These are phyloP conservation scores for Penaeus monodon DNA, from an alignment of 2,888 invertebrate species.

Conservation along the genomic window DNA sequence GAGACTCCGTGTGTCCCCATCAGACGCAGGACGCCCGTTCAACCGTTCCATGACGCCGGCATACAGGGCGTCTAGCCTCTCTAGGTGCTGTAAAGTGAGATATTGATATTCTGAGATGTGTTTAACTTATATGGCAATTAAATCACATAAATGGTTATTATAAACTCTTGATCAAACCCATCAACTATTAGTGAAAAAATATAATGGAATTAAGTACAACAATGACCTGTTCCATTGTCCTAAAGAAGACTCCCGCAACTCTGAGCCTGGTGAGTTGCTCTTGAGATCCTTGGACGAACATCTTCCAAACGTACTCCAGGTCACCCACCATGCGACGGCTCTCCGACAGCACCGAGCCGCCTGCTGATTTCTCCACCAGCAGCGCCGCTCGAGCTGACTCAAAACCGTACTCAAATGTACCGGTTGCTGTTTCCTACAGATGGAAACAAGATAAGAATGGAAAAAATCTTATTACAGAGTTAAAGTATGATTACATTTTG, in stretches of 20 bases:
- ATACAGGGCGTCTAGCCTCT: constrained; percentile 76
- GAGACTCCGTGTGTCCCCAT: constrained; percentile 71
- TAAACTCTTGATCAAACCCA: too few relatives aligned
- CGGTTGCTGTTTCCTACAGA: constrained; percentile 72
- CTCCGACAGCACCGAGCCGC: constrained; percentile 43
- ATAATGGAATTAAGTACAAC: neutral
- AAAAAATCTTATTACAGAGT: neutral
- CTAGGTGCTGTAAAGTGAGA: constrained; percentile 73
- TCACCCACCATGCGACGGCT: constrained; percentile 75
- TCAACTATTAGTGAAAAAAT: neutral
- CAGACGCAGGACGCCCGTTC: constrained; percentile 7
- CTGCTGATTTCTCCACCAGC: constrained; percentile 78
- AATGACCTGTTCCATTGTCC: constrained; percentile 74
- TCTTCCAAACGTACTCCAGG: constrained; percentile 79
- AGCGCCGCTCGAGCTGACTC: constrained; percentile 82
- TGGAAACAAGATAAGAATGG: neutral
- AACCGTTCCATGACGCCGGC: constrained; percentile 38
- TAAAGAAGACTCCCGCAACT: constrained; percentile 82
- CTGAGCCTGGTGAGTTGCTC: constrained; percentile 82
- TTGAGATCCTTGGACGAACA: constrained; percentile 78
- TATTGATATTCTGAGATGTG: neutral
- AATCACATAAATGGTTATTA: neutral
- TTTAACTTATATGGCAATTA: neutral
- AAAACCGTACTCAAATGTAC: constrained; percentile 85
- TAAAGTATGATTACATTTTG: neutral